Percentiles rank a stretch among this genome's conserved stretches.
These are phyloP conservation scores for Pecten maximus DNA, from an alignment of 2,888 invertebrate genomes.

Conservation along the genomic window DNA sequence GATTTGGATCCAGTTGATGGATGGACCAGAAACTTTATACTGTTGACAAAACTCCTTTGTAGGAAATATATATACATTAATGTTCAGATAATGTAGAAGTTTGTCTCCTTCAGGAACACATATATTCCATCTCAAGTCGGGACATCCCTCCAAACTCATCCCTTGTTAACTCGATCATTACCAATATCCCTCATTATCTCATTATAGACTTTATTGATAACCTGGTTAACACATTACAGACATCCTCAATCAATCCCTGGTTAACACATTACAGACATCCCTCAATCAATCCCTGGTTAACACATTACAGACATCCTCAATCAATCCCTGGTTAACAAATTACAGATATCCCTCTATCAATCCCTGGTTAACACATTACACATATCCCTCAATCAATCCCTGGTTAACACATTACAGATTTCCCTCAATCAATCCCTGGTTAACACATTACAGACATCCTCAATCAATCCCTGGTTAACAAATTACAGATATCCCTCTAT, in stretches of 20 bases:
- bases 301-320: no score
- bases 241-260: background rate
- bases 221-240: background rate
- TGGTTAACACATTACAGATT: background rate
- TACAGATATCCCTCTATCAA: no score
- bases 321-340: no score
- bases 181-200: background rate
- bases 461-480: background rate
- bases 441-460: background rate
- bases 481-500: background rate
- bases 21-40: background rate
- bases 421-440: background rate
- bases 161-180: no score
- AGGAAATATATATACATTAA: background rate
- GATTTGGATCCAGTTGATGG: background rate
- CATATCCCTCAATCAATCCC: no score
- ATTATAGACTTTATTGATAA: background rate
- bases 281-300: no score
- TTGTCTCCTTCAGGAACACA: background rate
- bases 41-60: background rate
- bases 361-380: no score
- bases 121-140: no score
- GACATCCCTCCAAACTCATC: no score
- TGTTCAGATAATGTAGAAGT: background rate
- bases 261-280: background rate